These are phyloP conservation scores for Proterorhinus semilunaris DNA, from an alignment of 2,113 vertebrate genomes.

Conservation along the genomic window DNA sequence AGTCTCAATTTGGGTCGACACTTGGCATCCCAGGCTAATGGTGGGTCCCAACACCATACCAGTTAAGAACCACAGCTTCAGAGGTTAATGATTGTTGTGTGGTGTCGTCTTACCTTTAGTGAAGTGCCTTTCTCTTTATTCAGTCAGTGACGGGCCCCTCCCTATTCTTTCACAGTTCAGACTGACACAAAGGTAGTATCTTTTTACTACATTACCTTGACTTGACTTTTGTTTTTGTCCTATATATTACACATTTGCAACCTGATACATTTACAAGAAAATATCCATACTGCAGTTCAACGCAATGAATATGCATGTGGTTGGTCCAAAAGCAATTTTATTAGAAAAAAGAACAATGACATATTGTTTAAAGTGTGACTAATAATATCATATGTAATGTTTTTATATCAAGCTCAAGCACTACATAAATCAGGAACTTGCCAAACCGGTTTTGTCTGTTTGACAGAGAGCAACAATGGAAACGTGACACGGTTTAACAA, in stretches of 20 bases:
- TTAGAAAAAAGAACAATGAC: background rate
- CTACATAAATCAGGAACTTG: slow-evolving; percentile 18
- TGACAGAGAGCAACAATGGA: background rate
- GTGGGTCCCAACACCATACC: background rate
- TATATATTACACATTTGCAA: background rate
- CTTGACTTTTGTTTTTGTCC: too few species aligned
- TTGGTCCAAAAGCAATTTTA: background rate
- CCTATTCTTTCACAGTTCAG: slow-evolving; percentile 8
- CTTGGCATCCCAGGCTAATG: too few species aligned
- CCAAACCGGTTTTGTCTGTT: slow-evolving; percentile 42
- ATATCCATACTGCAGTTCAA: background rate
- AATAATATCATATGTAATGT: background rate
- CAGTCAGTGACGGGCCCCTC: slow-evolving; percentile 16
- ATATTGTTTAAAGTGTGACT: background rate
- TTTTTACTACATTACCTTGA: background rate
- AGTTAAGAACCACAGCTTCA: background rate
- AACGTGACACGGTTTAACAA: background rate
- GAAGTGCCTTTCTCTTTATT: slow-evolving; percentile 5
- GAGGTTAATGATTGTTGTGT: slow-evolving; percentile 48
- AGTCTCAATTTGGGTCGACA: too few species aligned
- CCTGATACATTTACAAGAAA: background rate
- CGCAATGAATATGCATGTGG: background rate
- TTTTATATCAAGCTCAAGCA: background rate
- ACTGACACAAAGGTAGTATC: background rate
- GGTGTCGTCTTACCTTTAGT: slow-evolving; percentile 49